Conservation (phyloP, 2,797 vertebrate species). For the Pantherophis alleghaniensis region DNA sequence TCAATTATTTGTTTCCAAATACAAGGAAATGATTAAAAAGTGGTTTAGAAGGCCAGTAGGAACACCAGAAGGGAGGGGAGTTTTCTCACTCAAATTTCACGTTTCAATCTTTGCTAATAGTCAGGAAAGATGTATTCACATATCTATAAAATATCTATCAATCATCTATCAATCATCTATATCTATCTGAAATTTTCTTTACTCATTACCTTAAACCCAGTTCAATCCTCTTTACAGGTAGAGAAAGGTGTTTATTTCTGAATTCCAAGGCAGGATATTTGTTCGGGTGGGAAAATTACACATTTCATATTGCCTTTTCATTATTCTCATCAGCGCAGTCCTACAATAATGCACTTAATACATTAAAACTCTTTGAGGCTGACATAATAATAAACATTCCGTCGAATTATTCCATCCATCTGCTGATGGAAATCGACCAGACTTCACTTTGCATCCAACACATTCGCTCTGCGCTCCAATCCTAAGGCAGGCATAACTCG, state of each 20-base stretch:
- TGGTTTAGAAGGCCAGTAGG: neutral
- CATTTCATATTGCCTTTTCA: neutral
- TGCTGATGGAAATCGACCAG: neutral
- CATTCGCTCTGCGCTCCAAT: neutral
- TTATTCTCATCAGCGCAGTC: neutral
- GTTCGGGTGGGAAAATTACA: neutral
- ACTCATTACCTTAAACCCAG: neutral
- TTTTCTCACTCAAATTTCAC: neutral
- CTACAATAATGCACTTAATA: neutral
- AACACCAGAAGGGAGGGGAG: neutral
- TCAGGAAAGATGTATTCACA: neutral
- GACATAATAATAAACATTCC: neutral
- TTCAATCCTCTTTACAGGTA: neutral
- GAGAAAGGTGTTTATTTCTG: neutral
- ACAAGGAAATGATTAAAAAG: neutral
- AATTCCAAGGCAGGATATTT: neutral
- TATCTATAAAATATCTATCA: neutral
- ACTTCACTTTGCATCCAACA: too few species aligned
- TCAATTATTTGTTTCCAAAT: neutral
- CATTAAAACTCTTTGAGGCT: neutral
- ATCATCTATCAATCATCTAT: neutral
- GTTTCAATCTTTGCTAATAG: neutral
- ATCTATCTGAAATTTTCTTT: neutral
- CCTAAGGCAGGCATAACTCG: neutral
- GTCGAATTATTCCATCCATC: neutral